Conservation (phyloP, 2,113 vertebrate species). For the Indicator maculatus region DNA sequence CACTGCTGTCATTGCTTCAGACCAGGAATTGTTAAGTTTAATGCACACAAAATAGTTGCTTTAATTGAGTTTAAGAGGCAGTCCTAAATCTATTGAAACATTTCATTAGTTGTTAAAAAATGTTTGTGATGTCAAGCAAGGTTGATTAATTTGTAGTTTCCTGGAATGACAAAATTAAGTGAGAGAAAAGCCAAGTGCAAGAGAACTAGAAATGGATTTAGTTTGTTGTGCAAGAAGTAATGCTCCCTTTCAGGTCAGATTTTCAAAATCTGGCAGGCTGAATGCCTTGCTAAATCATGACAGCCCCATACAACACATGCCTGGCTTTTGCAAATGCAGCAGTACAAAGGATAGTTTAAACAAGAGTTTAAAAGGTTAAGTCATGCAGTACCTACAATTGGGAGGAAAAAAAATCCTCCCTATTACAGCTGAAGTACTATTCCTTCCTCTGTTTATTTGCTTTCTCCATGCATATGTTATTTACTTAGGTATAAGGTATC, state of each 20-base stretch:
- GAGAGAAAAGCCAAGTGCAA: neutral
- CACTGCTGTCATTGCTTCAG: neutral
- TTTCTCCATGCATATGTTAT: neutral
- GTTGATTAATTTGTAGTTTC: neutral
- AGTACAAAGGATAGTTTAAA: neutral
- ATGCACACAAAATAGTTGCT: neutral
- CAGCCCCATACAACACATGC: neutral
- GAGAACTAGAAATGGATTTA: neutral
- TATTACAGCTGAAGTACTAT: neutral
- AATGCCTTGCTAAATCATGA: neutral
- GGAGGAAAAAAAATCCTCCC: neutral
- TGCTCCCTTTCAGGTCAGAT: neutral
- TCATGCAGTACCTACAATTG: neutral
- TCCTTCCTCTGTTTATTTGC: neutral
- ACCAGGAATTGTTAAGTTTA: neutral
- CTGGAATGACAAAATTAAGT: neutral
- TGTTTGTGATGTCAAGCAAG: neutral
- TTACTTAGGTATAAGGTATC: neutral
- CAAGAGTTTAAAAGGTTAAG: neutral
- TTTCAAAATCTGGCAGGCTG: neutral
- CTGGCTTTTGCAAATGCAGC: neutral
- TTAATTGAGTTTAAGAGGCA: neutral
- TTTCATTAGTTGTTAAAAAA: neutral
- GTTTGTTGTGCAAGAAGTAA: neutral
- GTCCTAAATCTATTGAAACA: neutral